Evolutionary conservation across 2,113 vertebrate species (phyloP), one percentile per base, ranked within the genome.

Genomic region (Bos indicus): DNA sequence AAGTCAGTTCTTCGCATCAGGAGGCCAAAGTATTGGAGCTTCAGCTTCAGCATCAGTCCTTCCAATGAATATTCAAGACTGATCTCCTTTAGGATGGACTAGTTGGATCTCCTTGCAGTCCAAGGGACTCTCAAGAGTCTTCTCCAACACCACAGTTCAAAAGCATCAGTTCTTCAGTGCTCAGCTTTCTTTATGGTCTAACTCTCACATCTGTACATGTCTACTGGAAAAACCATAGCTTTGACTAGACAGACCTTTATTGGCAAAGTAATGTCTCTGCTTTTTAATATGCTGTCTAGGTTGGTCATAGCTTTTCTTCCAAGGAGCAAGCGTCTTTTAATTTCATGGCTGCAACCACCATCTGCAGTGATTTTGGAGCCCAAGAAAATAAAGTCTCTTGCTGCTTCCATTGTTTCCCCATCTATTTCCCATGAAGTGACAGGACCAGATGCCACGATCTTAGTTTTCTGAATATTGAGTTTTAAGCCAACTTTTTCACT

Each of bases 91-190:
- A 36, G n/a, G 1, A 67, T 1, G 1, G 8, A 67, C 64, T n/a
- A 2, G 64, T 67, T 67, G 33, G 64, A 67, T 67, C 33, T 67
- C 64, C n/a, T 67, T 36, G 2, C 8, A 67, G 64, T 36, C 64
- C 33, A 67, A 67, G 64, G 8, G 4, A 67, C 64, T 36, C 64
- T 67, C 17, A 67, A 36, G 64, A 67, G 33, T 67, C 64, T 67
- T 67, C 4, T 36, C 64, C 33, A 67, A 36, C 8, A 21, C 4
- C n/a, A 36, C 64, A 36, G 17, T 67, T 67, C n/a, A 67, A 67
- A 67, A 67, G 64, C 64, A 36, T 36, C 33, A 36, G 0, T 21
- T 67, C 64, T 67, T 36, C 0, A 0, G 64, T 0, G 0, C 64
- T 67, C 64, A 67, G n/a, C n/a, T 21, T 67, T 67, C 17, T 67